A percentile compares a stretch with the other conserved stretches of the same genome.
phyloP scores from a whole-genome alignment of 2,113 vertebrate species.

The Pangasianodon gigas region DNA sequence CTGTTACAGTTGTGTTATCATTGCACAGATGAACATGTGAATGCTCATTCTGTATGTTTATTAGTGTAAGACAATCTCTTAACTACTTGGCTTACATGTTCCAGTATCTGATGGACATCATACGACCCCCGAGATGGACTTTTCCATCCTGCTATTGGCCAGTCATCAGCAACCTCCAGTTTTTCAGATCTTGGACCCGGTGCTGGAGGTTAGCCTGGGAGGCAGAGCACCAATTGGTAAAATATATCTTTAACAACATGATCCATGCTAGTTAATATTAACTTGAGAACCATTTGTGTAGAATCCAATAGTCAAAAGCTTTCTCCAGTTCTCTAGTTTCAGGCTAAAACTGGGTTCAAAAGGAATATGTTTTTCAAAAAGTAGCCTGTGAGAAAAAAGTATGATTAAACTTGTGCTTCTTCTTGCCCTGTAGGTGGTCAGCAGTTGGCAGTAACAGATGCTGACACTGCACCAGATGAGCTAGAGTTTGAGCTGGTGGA shows the following conservation, averaged over 20 bases:
- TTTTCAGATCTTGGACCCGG: slow-evolving; percentile 83
- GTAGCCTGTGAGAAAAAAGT: neutral
- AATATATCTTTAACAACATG: slow-evolving; percentile 46
- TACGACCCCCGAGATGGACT: slow-evolving; percentile 84
- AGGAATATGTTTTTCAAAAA: neutral
- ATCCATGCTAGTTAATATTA: neutral
- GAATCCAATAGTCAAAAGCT: neutral
- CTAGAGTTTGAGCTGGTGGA: slow-evolving; percentile 89
- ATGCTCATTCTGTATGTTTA: slow-evolving; percentile 10
- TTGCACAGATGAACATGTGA: neutral
- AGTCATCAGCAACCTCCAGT: slow-evolving; percentile 78
- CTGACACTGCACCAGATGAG: slow-evolving; percentile 78
- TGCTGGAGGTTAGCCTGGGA: slow-evolving; percentile 83
- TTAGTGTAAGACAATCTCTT: slow-evolving; percentile 19
- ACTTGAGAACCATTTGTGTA: neutral
- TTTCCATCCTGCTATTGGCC: slow-evolving; percentile 85
- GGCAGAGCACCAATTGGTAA: slow-evolving; percentile 84
- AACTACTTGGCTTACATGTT: slow-evolving; percentile 29
- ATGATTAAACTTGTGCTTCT: slow-evolving; percentile 35
- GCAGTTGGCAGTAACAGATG: slow-evolving; percentile 79
- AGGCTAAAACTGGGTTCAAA: neutral
- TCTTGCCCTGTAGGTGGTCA: slow-evolving; percentile 71
- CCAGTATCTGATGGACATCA: slow-evolving; percentile 88
- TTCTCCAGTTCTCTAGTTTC: neutral
- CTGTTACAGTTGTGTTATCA: neutral